Conservation (phyloP, 2,888 invertebrate species). For the Tachina fera region DNA sequence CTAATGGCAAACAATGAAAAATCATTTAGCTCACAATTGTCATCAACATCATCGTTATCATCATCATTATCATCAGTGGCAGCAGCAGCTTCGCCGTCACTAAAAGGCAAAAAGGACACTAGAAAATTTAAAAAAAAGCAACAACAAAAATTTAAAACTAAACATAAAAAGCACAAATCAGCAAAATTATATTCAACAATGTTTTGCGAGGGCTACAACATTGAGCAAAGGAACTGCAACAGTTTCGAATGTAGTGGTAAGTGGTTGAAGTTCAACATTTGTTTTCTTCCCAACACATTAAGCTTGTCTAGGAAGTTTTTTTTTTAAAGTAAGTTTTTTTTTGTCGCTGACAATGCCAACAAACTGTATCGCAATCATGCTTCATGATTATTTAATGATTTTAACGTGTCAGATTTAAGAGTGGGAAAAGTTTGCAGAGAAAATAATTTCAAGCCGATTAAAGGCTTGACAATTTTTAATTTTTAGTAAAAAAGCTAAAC, state of each 20-base stretch:
- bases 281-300: background rate
- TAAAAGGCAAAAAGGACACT: conserved; percentile 49
- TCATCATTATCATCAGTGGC: background rate
- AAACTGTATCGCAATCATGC: conserved; percentile 11
- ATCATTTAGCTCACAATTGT: conserved; percentile 41
- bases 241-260: conserved; percentile 82
- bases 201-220: conserved; percentile 83
- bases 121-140: conserved; percentile 47
- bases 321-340: background rate
- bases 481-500: too few species aligned
- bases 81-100: conserved; percentile 47
- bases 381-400: conserved; percentile 25
- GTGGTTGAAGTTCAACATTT: conserved; percentile 58
- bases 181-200: conserved; percentile 81
- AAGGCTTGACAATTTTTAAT: too few species aligned
- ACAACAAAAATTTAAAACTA: conserved; percentile 69
- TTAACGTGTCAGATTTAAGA: background rate
- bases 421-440: background rate
- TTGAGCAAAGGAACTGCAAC: conserved; percentile 83
- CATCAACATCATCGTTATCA: background rate
- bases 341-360: background rate
- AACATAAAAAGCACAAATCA: conserved; percentile 76
- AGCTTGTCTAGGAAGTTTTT: background rate
- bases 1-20: conserved; percentile 64
- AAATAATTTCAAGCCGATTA: too few species aligned